A percentile compares a stretch with the other conserved stretches of the same genome.
Conservation (phyloP, 2,888 invertebrate species). For the Electrophaes corylata region DNA sequence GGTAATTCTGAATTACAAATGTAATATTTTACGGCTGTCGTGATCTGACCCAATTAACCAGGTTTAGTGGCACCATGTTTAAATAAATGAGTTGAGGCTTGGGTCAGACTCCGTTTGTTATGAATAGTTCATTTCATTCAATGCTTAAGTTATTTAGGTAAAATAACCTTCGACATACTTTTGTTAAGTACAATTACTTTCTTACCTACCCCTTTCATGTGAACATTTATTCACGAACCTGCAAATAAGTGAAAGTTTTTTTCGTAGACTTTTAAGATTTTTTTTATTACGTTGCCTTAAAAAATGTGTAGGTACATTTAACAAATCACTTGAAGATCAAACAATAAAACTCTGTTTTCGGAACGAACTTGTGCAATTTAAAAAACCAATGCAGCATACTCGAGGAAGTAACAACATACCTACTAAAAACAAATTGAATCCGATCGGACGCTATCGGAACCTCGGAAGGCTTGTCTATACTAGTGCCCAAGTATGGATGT, state of each 20-base stretch:
- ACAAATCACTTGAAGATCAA: not conserved
- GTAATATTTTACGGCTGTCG: constrained; percentile 42
- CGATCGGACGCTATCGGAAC: constrained; percentile 50
- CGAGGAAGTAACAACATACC: constrained; percentile 39
- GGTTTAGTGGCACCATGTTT: constrained; percentile 42
- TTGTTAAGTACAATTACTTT: not conserved
- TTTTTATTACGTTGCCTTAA: too few species aligned
- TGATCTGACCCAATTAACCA: constrained; percentile 42
- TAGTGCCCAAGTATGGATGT: too few species aligned
- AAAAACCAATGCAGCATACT: constrained; percentile 33
- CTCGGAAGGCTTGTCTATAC: constrained; percentile 53
- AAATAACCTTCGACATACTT: constrained; percentile 2
- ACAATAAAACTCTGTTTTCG: not conserved
- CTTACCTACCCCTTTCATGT: not conserved
- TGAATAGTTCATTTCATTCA: constrained; percentile 30
- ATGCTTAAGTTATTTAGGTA: constrained; percentile 24
- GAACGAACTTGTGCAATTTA: constrained; percentile 30
- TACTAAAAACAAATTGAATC: constrained; percentile 56
- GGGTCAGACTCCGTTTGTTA: constrained; percentile 27
- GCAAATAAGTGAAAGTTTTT: not conserved
- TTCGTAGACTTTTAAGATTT: not conserved
- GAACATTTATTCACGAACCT: not conserved
- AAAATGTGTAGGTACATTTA: too few species aligned
- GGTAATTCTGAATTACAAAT: constrained; percentile 49
- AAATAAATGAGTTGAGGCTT: constrained; percentile 32